Evolutionary conservation across 2,888 invertebrate species (phyloP).

Genomic region (Himalopsyche kuldschensis): DNA sequence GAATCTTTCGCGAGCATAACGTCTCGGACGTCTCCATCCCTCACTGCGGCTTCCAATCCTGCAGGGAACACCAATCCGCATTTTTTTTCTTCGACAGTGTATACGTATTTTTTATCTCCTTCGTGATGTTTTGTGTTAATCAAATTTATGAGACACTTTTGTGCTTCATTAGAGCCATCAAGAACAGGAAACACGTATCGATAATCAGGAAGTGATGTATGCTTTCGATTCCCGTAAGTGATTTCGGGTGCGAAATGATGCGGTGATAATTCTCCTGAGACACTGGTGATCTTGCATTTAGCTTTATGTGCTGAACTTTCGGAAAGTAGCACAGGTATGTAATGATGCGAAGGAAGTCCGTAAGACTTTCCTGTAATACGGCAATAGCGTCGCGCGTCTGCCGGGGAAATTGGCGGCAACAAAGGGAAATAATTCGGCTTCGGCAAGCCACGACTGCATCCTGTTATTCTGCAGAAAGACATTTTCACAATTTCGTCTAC

Average conservation of each 20-base stretch:
- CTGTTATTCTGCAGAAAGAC: conserved; percentile 81
- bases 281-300: conserved; percentile 68
- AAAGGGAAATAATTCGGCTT: conserved; percentile 82
- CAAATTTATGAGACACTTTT: conserved; percentile 64
- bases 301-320: conserved; percentile 51
- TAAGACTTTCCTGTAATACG: conserved; percentile 79
- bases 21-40: conserved; percentile 76
- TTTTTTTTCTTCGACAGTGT: conserved; percentile 72
- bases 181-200: conserved; percentile 75
- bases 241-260: conserved; percentile 65
- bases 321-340: conserved; percentile 73
- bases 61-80: conserved; percentile 76
- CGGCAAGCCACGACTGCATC: conserved; percentile 76
- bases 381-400: conserved; percentile 79
- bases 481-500: conserved; percentile 45
- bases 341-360: conserved; percentile 73
- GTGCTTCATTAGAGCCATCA: conserved; percentile 68
- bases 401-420: conserved; percentile 77
- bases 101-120: conserved; percentile 69
- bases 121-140: conserved; percentile 62
- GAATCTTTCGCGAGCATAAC: conserved; percentile 76
- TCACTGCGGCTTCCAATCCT: conserved; percentile 72
- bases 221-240: conserved; percentile 68
- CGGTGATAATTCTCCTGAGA: conserved; percentile 62
- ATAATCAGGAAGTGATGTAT: conserved; percentile 69